phyloP scores from a whole-genome alignment of 2,113 vertebrate genomes.

The Hypocryptadius cinnamomeus region DNA sequence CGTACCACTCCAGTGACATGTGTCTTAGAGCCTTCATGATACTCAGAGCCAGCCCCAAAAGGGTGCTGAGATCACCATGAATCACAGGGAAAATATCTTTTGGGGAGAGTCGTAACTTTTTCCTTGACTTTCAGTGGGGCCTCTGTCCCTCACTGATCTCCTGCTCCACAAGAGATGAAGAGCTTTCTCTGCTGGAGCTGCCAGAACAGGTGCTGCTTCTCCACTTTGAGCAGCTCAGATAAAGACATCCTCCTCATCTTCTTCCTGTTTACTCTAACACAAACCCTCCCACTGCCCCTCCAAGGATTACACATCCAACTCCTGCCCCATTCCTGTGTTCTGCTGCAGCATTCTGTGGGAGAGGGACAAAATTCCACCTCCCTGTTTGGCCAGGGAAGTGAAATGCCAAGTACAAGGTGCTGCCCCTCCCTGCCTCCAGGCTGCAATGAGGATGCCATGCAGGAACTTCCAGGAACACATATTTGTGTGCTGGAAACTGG shows the following conservation, averaged over 20 bases:
- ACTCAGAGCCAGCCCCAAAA: neutral
- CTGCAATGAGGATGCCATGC: fast-evolving
- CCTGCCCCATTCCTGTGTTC: fast-evolving
- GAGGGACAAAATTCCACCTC: neutral
- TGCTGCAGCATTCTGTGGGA: neutral
- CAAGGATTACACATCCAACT: neutral
- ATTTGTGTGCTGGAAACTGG: neutral
- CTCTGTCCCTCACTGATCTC: neutral
- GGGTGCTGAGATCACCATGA: neutral
- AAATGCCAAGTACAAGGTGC: fast-evolving
- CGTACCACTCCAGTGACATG: fast-evolving
- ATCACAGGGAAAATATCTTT: neutral
- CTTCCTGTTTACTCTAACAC: neutral
- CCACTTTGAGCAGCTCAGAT: neutral
- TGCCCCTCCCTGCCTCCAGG: neutral
- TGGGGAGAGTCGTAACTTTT: neutral
- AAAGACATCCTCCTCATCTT: neutral
- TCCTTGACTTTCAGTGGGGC: neutral
- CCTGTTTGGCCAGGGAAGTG: neutral
- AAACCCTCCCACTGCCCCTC: neutral
- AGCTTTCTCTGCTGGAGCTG: neutral
- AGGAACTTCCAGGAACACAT: fast-evolving
- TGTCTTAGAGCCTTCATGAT: too few relatives aligned
- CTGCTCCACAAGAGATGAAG: neutral
- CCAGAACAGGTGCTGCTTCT: neutral